Percentiles rank a stretch among this genome's conserved stretches.
phyloP scores from a whole-genome alignment of 2,888 invertebrate genomes.

The Yponomeuta cagnagella region DNA sequence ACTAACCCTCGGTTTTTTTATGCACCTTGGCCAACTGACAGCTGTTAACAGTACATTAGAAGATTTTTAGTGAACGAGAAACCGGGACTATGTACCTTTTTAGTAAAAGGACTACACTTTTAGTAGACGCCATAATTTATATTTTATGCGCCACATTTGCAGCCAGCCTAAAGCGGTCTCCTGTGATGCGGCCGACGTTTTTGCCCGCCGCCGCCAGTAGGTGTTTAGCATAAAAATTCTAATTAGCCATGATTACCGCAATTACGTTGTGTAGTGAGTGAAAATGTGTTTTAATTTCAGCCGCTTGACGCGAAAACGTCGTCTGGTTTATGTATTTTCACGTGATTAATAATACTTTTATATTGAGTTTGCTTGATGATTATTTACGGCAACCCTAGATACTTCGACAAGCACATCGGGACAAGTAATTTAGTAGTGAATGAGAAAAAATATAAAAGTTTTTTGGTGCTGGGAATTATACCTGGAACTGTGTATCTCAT shows the following conservation, averaged over 20 bases:
- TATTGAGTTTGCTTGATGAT: too few species aligned
- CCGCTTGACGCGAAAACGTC: not conserved
- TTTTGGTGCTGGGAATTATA: too few species aligned
- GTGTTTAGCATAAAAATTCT: conserved; percentile 10
- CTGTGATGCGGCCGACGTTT: not conserved
- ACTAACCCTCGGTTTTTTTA: too few species aligned
- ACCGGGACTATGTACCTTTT: too few species aligned
- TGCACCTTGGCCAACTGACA: too few species aligned
- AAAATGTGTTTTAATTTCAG: conserved; percentile 9
- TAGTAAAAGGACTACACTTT: not conserved
- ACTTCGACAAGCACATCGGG: too few species aligned
- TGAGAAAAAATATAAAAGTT: too few species aligned
- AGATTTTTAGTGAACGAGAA: too few species aligned
- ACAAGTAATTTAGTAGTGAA: too few species aligned
- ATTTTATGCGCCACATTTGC: not conserved
- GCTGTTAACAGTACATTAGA: too few species aligned
- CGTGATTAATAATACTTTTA: not conserved
- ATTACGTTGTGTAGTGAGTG: conserved; percentile 9
- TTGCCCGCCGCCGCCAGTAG: not conserved
- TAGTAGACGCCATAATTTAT: not conserved
- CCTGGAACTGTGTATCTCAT: too few species aligned
- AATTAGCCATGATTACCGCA: not conserved
- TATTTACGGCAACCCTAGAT: too few species aligned
- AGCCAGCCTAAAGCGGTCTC: not conserved
- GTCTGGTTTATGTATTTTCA: conserved; percentile 4